A percentile compares a stretch with the other conserved stretches of the same genome.
These are phyloP conservation scores for Drosophila infuscata DNA, from an alignment of 2,888 invertebrate species.

Conservation along the genomic window DNA sequence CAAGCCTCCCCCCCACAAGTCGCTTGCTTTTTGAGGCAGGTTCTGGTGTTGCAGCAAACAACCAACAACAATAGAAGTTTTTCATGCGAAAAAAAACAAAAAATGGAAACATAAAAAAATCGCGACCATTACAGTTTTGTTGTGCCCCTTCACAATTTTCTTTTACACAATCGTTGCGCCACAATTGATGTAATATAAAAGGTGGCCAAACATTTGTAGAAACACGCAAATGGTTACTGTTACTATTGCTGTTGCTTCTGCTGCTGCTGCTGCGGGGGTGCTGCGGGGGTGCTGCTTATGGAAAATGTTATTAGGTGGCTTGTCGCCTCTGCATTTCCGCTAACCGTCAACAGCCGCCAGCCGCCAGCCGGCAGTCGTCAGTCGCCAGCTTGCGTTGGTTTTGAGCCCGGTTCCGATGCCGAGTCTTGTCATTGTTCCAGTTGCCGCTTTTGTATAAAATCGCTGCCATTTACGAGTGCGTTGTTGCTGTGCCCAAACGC, in stretches of 20 bases:
- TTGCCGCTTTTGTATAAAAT: slow-evolving; percentile 63
- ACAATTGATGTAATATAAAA: slow-evolving; percentile 67
- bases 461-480: slow-evolving; percentile 64
- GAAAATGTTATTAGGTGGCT: slow-evolving; percentile 79
- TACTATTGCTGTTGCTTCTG: not conserved
- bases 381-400: slow-evolving; percentile 24
- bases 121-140: slow-evolving; percentile 54
- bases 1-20: slow-evolving; percentile 27
- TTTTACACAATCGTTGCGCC: slow-evolving; percentile 55
- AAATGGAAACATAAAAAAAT: slow-evolving; percentile 38
- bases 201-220: slow-evolving; percentile 74
- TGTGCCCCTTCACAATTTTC: slow-evolving; percentile 48
- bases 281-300: slow-evolving; percentile 24
- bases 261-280: slow-evolving; percentile 13
- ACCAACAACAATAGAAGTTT: slow-evolving; percentile 57
- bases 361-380: slow-evolving; percentile 6
- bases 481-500: slow-evolving; percentile 46
- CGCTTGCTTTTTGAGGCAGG: slow-evolving; percentile 16
- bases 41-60: slow-evolving; percentile 40
- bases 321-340: slow-evolving; percentile 72
- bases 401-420: slow-evolving; percentile 31
- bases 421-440: slow-evolving; percentile 55
- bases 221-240: slow-evolving; percentile 37
- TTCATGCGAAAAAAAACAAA: slow-evolving; percentile 48
- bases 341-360: slow-evolving; percentile 20